Evolutionary conservation across 37 sponge, comb jelly and placozoan species (phyloP).

Genomic region (Bolinopsis microptera): DNA sequence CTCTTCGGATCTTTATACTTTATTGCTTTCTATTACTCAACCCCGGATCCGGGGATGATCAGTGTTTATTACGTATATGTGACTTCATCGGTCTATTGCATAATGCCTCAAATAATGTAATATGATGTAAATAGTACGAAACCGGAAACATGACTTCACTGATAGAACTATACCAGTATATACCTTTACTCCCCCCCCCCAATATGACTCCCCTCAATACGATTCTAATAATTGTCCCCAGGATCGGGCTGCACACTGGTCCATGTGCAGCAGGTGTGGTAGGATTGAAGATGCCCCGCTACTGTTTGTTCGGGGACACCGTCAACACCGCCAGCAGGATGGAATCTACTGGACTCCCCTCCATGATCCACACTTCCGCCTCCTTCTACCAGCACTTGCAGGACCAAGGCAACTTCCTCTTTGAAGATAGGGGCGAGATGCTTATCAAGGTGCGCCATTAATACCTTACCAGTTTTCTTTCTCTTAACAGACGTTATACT

Average conservation of each 20-base stretch:
- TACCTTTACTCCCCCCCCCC: no score
- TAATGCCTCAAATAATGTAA: no score
- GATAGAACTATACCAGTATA: no score
- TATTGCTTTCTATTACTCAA: no score
- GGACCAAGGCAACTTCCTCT: neutral
- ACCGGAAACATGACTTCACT: no score
- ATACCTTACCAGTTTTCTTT: no score
- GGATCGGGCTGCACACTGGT: neutral
- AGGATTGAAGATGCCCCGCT: conserved; percentile 4
- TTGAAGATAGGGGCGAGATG: conserved; percentile 31
- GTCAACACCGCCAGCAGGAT: conserved; percentile 40
- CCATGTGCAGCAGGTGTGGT: conserved; percentile 2
- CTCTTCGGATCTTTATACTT: neutral
- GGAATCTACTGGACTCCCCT: neutral
- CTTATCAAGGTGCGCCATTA: neutral
- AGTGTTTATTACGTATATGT: no score
- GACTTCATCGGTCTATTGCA: no score
- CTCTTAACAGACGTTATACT: no score
- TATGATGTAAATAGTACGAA: no score
- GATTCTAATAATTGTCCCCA: neutral
- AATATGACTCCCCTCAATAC: no score
- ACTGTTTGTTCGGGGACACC: conserved; percentile 14
- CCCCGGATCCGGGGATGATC: no score
- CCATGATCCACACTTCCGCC: neutral
- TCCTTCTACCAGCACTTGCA: neutral